Base-by-base conservation (phyloP, 2,888 invertebrate species). In the Cephus nigrinus region DNA sequence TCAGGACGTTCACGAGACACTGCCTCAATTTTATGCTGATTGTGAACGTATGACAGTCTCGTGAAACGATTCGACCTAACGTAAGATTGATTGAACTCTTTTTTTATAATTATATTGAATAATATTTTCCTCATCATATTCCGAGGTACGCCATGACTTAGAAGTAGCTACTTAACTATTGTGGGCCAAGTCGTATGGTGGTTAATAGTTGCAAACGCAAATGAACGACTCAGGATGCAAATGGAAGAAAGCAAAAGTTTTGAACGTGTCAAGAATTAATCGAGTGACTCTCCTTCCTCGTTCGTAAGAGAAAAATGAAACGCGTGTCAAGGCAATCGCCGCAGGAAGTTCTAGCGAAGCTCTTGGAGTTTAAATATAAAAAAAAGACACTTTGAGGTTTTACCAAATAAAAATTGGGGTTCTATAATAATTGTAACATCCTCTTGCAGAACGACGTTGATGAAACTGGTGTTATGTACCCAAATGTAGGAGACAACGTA, bases 161-260 rank as follows among this genome's bases (percentile, higher is more conserved):
- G 23, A 55, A 55, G 55, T 55, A 55, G 55, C 55, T 23, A 55
- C 55, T 55, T 55, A 55, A 55, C 9, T 55, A 23, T 55, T 55
- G 55, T 55, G 9, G 1, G 1, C 5, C 9, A 23, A 55, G 55
- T 9, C 55, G 15, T 9, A 23, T 23, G 23, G 55, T 23, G 15
- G 5, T 55, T 55, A 55, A 55, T 55, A 55, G 55, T 55, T 55
- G 55, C 55, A 55, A 31, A 23, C 71, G 71, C 71, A 71, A 71
- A 71, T 31, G 71, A 71, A 33, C 71, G 71, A 71, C n/a, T 31
- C 71, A 12, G 78, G 82, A 87, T 87, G 85, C 83, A 88, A 87
- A 87, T 87, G 79, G 80, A 87, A 82, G 88, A 87, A 87, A 87
- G 87, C 81, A 84, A 84, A 82, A 83, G 83, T 82, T 55, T 31